A percentile compares a stretch with the other conserved stretches of the same genome.
Conservation (phyloP, 2,113 vertebrate species). For the Galbula dea region DNA sequence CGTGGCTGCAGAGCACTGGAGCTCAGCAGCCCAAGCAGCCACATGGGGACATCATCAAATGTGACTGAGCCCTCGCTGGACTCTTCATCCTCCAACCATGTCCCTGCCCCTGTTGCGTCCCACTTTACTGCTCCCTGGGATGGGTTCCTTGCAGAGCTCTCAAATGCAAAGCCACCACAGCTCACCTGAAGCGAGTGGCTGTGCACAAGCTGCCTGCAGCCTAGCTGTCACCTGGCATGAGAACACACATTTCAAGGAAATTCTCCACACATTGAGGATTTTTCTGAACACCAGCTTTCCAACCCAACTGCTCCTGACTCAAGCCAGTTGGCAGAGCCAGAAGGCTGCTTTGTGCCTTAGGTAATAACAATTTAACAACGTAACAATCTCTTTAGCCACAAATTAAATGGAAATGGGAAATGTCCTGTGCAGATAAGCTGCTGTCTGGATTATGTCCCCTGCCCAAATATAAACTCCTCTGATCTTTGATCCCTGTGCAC, state of each 20-base stretch:
- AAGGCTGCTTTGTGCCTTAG: conserved; percentile 55
- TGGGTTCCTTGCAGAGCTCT: not conserved
- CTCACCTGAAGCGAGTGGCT: not conserved
- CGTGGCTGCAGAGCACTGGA: not conserved
- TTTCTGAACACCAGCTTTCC: conserved; percentile 44
- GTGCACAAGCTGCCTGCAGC: not conserved
- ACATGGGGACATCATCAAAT: accelerated
- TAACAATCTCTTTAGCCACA: conserved; percentile 61
- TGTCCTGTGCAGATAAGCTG: conserved; percentile 61
- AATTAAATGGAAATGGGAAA: conserved; percentile 60
- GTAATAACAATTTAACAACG: conserved; percentile 61
- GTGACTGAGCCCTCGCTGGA: not conserved
- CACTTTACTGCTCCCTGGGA: not conserved
- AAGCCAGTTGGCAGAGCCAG: conserved; percentile 59
- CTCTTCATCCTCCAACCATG: not conserved
- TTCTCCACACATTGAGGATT: conserved; percentile 18
- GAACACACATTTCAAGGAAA: conserved; percentile 43
- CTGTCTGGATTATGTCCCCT: conserved; percentile 44
- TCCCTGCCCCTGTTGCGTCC: not conserved
- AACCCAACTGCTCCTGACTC: conserved; percentile 18
- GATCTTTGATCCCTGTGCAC: conserved; percentile 38
- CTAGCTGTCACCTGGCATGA: not conserved
- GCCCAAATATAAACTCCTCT: conserved; percentile 44
- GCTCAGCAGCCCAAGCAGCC: not conserved
- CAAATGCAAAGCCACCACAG: not conserved